These are phyloP conservation scores for Amblyornis subalaris DNA, from an alignment of 2,113 vertebrate species.

Conservation along the genomic window DNA sequence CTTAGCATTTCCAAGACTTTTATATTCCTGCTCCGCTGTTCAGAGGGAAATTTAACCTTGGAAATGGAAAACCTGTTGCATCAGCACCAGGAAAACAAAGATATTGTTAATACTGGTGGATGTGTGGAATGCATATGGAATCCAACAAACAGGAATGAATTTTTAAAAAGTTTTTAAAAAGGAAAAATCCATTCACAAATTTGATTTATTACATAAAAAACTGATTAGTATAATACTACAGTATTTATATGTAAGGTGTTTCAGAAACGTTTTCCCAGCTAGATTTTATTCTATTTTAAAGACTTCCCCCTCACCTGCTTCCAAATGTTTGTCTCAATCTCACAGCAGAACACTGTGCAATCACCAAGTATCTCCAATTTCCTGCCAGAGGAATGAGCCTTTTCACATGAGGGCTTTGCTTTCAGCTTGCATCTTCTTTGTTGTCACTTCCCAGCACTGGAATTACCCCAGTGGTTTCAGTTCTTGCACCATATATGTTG, in stretches of 20 bases:
- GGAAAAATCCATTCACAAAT: background rate
- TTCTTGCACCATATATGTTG: background rate
- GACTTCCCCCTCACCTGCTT: background rate
- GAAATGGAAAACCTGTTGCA: background rate
- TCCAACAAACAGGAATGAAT: background rate
- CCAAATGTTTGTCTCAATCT: background rate
- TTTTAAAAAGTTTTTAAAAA: too few relatives aligned
- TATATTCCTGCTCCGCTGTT: background rate
- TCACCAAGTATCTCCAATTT: background rate
- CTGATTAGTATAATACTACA: background rate
- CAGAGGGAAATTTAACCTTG: background rate
- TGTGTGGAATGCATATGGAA: background rate
- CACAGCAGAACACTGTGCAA: background rate
- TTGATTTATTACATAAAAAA: background rate
- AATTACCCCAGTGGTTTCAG: background rate
- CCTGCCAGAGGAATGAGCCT: background rate
- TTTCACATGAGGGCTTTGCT: background rate
- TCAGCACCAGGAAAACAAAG: background rate
- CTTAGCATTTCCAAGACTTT: background rate
- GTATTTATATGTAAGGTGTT: background rate
- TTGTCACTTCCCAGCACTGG: background rate
- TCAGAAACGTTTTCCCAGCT: background rate
- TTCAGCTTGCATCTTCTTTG: background rate
- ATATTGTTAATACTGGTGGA: background rate
- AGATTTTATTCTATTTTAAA: background rate